phyloP scores from a whole-genome alignment of 2,888 invertebrate species.

The Pardosa pseudoannulata region DNA sequence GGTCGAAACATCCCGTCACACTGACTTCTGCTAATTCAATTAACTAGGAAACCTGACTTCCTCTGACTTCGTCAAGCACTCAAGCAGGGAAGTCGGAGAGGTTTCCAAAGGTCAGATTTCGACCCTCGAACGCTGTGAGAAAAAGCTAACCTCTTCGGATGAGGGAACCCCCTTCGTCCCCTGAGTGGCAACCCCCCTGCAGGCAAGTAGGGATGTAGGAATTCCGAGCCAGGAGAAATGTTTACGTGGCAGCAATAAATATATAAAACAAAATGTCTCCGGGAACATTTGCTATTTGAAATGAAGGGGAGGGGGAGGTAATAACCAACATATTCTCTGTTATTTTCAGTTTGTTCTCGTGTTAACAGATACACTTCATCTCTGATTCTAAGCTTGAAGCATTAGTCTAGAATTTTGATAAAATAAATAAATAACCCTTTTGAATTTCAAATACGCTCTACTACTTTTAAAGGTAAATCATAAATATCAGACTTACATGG shows the following conservation, averaged over 20 bases:
- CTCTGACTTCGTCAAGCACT: conserved; percentile 53
- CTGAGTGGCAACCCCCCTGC: conserved; percentile 20
- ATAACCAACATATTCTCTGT: no score
- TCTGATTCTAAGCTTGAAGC: no score
- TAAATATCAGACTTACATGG: no score
- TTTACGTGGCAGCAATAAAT: not conserved
- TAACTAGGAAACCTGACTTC: conserved; percentile 54
- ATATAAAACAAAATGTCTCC: not conserved
- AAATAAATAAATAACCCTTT: no score
- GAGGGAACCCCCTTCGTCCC: conserved; percentile 38
- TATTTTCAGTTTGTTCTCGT: no score
- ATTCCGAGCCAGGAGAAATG: not conserved
- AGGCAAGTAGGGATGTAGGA: conserved; percentile 10
- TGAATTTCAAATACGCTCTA: no score
- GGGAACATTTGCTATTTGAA: no score
- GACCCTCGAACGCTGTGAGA: conserved; percentile 59
- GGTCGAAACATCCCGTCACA: not conserved
- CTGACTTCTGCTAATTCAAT: conserved; percentile 52
- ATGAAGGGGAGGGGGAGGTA: no score
- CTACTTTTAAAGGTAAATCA: no score
- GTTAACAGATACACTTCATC: no score
- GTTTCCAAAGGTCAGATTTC: conserved; percentile 50
- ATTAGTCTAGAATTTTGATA: no score
- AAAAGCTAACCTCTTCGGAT: conserved; percentile 57
- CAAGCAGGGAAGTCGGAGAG: conserved; percentile 36